Conservation (phyloP, 2,888 invertebrate genomes). For the Steromphala cineraria region DNA sequence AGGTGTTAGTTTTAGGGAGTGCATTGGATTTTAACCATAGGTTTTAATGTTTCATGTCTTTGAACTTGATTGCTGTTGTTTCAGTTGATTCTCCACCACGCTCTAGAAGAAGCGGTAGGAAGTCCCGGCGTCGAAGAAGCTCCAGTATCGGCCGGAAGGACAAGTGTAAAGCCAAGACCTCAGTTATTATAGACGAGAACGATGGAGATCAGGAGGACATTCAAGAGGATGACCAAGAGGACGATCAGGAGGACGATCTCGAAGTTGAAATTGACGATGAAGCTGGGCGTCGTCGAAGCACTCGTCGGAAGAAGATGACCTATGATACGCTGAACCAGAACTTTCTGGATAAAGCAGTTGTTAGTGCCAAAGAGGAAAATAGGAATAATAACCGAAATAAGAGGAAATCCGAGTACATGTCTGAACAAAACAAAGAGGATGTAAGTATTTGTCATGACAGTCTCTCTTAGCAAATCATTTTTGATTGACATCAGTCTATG, state of each 20-base stretch:
- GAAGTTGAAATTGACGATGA: constrained; percentile 20
- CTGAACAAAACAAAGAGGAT: neutral
- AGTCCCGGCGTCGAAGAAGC: neutral
- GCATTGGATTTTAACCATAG: too few relatives aligned
- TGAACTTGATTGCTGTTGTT: neutral
- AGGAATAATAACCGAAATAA: constrained; percentile 26
- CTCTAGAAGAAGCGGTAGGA: neutral
- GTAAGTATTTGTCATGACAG: too few relatives aligned
- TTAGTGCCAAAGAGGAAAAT: constrained; percentile 20
- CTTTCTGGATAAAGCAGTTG: constrained; percentile 43
- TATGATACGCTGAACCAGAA: constrained; percentile 67
- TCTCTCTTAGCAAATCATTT: too few relatives aligned
- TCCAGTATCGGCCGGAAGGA: neutral
- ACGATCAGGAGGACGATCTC: constrained; percentile 32
- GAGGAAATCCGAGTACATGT: neutral
- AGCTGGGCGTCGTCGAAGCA: constrained; percentile 56
- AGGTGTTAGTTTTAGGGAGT: too few relatives aligned
- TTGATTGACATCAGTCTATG: too few relatives aligned
- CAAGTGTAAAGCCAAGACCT: neutral
- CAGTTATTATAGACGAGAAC: constrained; percentile 15
- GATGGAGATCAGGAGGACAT: constrained; percentile 22
- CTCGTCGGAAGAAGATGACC: constrained; percentile 54
- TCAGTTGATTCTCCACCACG: neutral
- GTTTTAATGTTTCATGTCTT: neutral
- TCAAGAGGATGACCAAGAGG: constrained; percentile 30